Conservation (phyloP, 2,113 vertebrate genomes). For the Sinocyclocheilus rhinocerous region DNA sequence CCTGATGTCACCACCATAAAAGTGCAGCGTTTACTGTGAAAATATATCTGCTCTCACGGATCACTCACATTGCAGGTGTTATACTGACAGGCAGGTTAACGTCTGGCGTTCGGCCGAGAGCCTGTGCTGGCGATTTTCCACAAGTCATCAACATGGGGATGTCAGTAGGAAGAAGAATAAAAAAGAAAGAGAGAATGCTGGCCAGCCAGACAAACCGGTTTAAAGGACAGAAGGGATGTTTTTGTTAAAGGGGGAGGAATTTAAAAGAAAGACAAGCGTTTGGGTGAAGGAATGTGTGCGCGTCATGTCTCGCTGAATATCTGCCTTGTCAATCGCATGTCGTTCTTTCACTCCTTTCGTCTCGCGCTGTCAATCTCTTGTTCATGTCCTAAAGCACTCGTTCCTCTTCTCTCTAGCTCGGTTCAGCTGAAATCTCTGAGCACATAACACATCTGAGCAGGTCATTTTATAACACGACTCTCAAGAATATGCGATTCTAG, state of each 20-base stretch:
- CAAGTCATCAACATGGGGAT: conserved; percentile 1
- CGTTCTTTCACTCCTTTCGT: conserved; percentile 40
- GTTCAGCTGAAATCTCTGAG: not conserved
- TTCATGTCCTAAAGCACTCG: conserved; percentile 34
- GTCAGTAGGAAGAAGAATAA: not conserved
- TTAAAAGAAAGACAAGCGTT: not conserved
- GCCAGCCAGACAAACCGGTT: conserved; percentile 42
- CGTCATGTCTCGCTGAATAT: conserved; percentile 56
- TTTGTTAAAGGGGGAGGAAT: not conserved
- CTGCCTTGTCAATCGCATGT: conserved; percentile 44
- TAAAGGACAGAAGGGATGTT: conserved; percentile 32
- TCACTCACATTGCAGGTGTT: conserved; percentile 1
- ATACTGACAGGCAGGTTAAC: conserved; percentile 1
- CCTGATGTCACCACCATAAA: conserved; percentile 18
- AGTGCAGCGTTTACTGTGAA: not conserved
- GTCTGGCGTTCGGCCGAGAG: not conserved
- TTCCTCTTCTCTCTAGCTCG: conserved; percentile 51
- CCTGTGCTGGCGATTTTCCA: not conserved
- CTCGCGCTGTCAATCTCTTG: conserved; percentile 53
- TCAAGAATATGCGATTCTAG: not conserved
- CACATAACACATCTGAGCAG: not conserved
- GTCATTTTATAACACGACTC: not conserved
- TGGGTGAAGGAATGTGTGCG: conserved; percentile 9
- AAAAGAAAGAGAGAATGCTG: conserved; percentile 22
- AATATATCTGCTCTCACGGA: not conserved